Evolutionary conservation across 2,888 invertebrate species (phyloP).

Genomic region (Pachydiplax longipennis): DNA sequence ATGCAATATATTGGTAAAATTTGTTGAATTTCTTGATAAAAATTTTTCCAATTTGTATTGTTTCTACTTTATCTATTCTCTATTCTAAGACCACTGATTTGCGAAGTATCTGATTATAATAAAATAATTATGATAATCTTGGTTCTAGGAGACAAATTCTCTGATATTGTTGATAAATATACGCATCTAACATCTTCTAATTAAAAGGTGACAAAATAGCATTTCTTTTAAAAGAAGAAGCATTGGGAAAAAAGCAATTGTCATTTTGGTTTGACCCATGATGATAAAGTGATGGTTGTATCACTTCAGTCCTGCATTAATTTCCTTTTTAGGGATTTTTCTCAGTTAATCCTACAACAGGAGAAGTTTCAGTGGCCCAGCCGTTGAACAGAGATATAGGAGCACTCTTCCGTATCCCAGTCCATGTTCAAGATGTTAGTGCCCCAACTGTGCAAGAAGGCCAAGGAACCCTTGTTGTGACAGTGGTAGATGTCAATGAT

Average conservation of each 20-base stretch:
- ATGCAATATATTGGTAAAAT: background rate
- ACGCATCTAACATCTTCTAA: background rate
- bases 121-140: too few species aligned
- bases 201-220: background rate
- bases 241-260: too few species aligned
- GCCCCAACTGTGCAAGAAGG: constrained; percentile 79
- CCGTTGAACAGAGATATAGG: constrained; percentile 72
- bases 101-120: too few species aligned
- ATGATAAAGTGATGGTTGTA: too few species aligned
- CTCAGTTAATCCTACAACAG: constrained; percentile 67
- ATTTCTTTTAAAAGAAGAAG: background rate
- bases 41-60: too few species aligned
- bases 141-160: background rate
- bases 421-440: constrained; percentile 81
- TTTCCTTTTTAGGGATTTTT: constrained; percentile 68
- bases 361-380: constrained; percentile 69
- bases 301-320: too few species aligned
- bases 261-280: too few species aligned
- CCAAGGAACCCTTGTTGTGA: constrained; percentile 69
- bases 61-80: too few species aligned
- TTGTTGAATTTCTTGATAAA: too few species aligned
- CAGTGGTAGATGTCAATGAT: constrained; percentile 68
- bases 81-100: too few species aligned
- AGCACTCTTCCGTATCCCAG: constrained; percentile 78
- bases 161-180: background rate